Conservation (phyloP, 2,797 vertebrate genomes). For the Sebastiscus albofasciatus region DNA sequence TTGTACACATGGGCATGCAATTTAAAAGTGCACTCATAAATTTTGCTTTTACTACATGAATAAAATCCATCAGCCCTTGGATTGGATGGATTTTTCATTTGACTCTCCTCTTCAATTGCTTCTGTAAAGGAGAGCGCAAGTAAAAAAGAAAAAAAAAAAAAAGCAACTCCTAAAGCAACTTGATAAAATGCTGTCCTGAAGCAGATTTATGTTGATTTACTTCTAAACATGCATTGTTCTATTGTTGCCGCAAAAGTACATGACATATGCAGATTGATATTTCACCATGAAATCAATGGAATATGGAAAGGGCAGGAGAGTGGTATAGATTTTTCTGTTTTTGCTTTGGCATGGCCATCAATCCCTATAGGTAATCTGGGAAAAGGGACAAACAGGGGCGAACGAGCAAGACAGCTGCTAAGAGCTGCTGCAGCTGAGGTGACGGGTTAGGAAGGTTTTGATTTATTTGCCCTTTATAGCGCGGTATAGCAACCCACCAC, state of each 20-base stretch:
- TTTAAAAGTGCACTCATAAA: constrained; percentile 24
- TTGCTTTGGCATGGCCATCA: constrained; percentile 70
- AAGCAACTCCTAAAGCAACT: background rate
- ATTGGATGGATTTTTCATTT: constrained; percentile 33
- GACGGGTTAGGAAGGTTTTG: constrained; percentile 18
- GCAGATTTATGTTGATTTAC: constrained; percentile 53
- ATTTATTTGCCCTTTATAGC: constrained; percentile 46
- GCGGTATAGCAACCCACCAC: background rate
- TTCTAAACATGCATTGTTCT: constrained; percentile 22
- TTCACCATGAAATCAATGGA: constrained; percentile 70
- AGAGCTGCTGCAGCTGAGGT: constrained; percentile 41
- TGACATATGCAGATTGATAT: constrained; percentile 72
- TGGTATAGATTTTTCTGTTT: constrained; percentile 71
- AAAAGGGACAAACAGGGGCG: constrained; percentile 38
- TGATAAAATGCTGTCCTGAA: constrained; percentile 38
- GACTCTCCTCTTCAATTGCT: background rate
- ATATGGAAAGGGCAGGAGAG: constrained; percentile 64
- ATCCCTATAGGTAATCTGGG: constrained; percentile 65
- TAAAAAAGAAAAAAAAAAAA: background rate
- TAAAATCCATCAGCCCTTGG: constrained; percentile 17
- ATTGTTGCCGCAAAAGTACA: constrained; percentile 41
- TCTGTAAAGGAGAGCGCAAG: background rate
- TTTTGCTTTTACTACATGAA: constrained; percentile 29
- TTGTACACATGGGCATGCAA: background rate
- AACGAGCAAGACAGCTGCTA: constrained; percentile 37